Evolutionary conservation across 2,797 vertebrate genomes (phyloP).

Genomic region (Betta splendens): DNA sequence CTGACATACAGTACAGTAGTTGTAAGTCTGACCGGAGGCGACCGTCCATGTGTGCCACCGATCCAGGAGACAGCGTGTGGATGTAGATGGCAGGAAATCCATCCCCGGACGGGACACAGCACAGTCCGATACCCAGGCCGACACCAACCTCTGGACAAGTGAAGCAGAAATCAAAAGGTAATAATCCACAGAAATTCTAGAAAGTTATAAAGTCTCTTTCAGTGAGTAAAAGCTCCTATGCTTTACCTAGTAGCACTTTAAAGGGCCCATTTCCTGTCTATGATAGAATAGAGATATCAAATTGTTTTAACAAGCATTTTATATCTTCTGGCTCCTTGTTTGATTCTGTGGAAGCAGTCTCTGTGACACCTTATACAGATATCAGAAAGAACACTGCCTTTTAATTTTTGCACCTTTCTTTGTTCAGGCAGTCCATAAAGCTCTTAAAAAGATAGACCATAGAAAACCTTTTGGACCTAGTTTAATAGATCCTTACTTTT

Average conservation of each 20-base stretch:
- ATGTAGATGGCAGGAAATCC: constrained; percentile 90
- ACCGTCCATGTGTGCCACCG: constrained; percentile 92
- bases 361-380: neutral
- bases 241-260: neutral
- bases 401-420: neutral
- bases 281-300: neutral
- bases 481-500: too few relatives aligned
- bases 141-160: constrained; percentile 86
- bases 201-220: constrained; percentile 3
- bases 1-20: neutral
- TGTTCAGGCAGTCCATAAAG: constrained; percentile 3
- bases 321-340: neutral
- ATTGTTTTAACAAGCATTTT: constrained; percentile 4
- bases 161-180: too few relatives aligned
- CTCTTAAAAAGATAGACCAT: neutral
- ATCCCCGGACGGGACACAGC: constrained; percentile 87
- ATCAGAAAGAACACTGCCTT: neutral
- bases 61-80: constrained; percentile 93
- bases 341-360: neutral
- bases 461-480: neutral
- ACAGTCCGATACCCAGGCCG: constrained; percentile 92
- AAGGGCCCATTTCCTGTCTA: neutral
- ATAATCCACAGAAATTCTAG: neutral
- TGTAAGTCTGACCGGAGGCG: constrained; percentile 88
- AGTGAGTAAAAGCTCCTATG: neutral